Percentiles rank a stretch among this genome's conserved stretches.
These are phyloP conservation scores for Leontopithecus rosalia DNA, from an alignment of 2,797 vertebrate species.

Conservation along the genomic window DNA sequence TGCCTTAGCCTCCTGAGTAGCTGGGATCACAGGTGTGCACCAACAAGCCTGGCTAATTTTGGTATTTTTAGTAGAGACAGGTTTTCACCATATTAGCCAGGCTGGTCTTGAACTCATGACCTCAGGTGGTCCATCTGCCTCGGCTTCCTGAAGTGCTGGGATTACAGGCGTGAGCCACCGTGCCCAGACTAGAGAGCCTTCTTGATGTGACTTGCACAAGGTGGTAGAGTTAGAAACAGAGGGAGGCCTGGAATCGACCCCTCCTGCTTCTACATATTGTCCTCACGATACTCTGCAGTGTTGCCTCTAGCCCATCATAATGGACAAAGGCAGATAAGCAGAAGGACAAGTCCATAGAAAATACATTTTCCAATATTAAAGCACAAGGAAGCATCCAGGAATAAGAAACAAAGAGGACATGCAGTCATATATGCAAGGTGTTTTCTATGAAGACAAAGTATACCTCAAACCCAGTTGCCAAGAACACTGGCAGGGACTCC, in stretches of 20 bases:
- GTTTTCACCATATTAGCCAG: neutral
- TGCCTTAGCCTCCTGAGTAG: neutral
- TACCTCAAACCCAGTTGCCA: neutral
- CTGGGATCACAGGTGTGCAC: neutral
- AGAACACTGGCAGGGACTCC: neutral
- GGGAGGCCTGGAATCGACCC: neutral
- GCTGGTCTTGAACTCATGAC: neutral
- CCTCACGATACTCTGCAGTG: neutral
- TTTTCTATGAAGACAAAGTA: neutral
- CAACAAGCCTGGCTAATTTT: neutral
- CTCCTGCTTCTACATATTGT: neutral
- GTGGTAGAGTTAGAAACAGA: neutral
- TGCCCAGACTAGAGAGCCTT: neutral
- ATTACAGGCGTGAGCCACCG: neutral
- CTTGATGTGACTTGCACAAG: neutral
- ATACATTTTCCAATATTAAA: neutral
- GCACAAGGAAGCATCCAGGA: neutral
- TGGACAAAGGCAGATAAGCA: neutral
- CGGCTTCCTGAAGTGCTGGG: neutral
- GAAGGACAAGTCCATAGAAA: neutral
- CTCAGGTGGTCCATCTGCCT: neutral
- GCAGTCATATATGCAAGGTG: neutral
- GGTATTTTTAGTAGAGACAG: neutral
- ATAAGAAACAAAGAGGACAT: neutral
- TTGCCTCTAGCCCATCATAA: neutral